Evolutionary conservation across 2,888 invertebrate genomes (phyloP).

Genomic region (Ametastegia equiseti): DNA sequence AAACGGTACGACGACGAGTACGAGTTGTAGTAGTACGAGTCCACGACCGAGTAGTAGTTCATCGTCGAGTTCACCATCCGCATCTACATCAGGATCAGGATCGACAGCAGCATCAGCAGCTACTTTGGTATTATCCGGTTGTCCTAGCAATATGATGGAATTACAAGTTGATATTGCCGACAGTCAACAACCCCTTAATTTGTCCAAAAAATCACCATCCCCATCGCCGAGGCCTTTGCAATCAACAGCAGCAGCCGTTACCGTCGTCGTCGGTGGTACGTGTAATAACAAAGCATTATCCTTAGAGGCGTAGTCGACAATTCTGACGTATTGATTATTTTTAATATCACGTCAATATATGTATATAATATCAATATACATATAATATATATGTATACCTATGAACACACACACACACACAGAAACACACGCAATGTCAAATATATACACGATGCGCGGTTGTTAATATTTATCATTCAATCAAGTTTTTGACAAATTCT

Average conservation of each 20-base stretch:
- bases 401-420: too few species aligned
- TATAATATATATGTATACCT: too few species aligned
- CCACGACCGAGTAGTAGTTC: constrained; percentile 71
- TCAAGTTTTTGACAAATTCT: too few species aligned
- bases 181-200: constrained; percentile 90
- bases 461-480: too few species aligned
- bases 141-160: constrained; percentile 81
- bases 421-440: too few species aligned
- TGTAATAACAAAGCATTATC: constrained; percentile 69
- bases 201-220: constrained; percentile 91
- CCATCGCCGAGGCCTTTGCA: constrained; percentile 84
- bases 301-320: constrained; percentile 75
- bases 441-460: too few species aligned
- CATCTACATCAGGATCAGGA: too few species aligned
- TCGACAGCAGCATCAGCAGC: constrained; percentile 67
- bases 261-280: constrained; percentile 49
- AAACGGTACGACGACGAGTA: constrained; percentile 64
- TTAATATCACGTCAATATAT: neutral
- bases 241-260: too few species aligned
- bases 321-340: neutral
- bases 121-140: constrained; percentile 71
- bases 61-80: too few species aligned
- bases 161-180: constrained; percentile 91
- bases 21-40: constrained; percentile 70
- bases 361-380: too few species aligned